Evolutionary conservation across 2,797 vertebrate genomes (phyloP).

Genomic region (Octomys mimax): DNA sequence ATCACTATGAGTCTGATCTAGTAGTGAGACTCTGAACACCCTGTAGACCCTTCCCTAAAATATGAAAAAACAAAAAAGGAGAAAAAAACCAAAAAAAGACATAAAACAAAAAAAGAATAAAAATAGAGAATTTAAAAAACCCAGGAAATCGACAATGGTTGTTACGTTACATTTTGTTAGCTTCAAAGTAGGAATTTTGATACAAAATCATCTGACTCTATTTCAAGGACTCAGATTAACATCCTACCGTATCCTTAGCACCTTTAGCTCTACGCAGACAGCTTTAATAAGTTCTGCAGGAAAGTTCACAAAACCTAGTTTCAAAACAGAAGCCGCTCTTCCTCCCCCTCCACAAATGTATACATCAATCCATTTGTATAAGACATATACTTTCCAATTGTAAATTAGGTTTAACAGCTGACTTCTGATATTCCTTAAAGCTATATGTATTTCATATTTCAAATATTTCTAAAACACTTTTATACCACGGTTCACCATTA

Average conservation of each 20-base stretch:
- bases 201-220: slow-evolving; percentile 4
- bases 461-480: slow-evolving; percentile 39
- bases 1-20: no score
- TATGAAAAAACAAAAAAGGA: no score
- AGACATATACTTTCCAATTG: neutral
- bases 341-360: neutral
- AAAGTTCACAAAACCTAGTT: neutral
- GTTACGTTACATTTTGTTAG: no score
- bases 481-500: neutral
- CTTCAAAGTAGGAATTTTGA: neutral
- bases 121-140: no score
- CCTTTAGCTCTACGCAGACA: slow-evolving; percentile 1
- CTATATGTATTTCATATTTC: neutral
- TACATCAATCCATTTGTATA: neutral
- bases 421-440: slow-evolving; percentile 4
- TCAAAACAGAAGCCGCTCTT: slow-evolving; percentile 28
- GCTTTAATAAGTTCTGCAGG: neutral
- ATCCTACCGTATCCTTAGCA: neutral
- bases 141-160: no score
- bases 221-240: slow-evolving; percentile 44
- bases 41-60: no score
- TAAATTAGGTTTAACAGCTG: neutral
- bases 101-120: no score
- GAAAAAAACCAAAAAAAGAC: no score
- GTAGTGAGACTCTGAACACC: no score